Conservation (phyloP, 92 coral and sea anemone genomes). For the Virgularia gustaviana region DNA sequence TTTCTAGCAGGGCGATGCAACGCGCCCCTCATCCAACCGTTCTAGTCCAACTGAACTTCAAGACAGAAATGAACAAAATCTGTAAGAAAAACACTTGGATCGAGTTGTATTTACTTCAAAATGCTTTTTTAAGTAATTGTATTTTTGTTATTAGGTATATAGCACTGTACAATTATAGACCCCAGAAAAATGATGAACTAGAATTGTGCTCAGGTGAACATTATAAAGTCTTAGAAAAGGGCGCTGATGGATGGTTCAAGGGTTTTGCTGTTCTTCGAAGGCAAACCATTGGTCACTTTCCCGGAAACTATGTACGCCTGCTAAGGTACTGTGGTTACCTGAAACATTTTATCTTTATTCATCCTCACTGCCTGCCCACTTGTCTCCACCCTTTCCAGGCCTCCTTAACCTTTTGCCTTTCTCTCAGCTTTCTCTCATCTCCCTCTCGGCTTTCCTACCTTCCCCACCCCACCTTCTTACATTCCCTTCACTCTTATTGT, state of each 20-base stretch:
- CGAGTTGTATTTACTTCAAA: not conserved
- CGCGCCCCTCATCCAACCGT: not conserved
- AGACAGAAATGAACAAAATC: not conserved
- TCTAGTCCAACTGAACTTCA: conserved; percentile 36
- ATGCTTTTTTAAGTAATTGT: too few relatives aligned
- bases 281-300: conserved; percentile 81
- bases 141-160: conserved; percentile 54
- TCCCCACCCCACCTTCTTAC: not conserved
- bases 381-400: too few relatives aligned
- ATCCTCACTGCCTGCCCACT: not conserved
- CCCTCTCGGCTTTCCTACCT: too few relatives aligned
- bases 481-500: not conserved
- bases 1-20: not conserved
- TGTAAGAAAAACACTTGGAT: not conserved
- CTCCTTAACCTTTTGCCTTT: too few relatives aligned
- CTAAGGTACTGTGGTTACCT: conserved; percentile 50
- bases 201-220: conserved; percentile 77
- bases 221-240: conserved; percentile 82
- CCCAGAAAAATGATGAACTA: conserved; percentile 81
- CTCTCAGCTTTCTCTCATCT: too few relatives aligned
- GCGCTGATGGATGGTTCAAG: conserved; percentile 95
- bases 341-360: too few relatives aligned
- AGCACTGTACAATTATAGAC: conserved; percentile 85
- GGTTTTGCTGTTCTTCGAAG: conserved; percentile 64
- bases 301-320: conserved; percentile 90